These are phyloP conservation scores for Monarcha castaneiventris DNA, from an alignment of 2,113 vertebrate species.

Conservation along the genomic window DNA sequence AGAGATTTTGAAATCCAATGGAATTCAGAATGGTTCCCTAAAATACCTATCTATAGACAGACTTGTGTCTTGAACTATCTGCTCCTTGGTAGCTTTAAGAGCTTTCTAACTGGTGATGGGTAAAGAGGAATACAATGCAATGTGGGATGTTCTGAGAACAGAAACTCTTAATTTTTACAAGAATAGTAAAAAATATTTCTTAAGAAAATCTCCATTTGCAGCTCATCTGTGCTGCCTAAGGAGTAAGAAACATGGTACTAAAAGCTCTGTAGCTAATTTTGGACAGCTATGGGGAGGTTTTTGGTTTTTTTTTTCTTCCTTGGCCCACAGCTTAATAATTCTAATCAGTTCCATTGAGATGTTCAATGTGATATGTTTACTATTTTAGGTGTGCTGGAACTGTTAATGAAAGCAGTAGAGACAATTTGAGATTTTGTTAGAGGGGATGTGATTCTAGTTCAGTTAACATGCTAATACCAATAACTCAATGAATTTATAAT, in stretches of 20 bases:
- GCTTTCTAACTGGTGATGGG: neutral
- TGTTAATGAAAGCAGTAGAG: neutral
- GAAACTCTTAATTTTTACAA: neutral
- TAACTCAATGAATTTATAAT: neutral
- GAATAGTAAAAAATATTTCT: neutral
- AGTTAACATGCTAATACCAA: neutral
- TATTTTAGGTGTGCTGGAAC: neutral
- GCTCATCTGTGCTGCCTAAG: neutral
- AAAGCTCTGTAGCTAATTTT: neutral
- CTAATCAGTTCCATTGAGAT: neutral
- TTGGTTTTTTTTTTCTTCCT: neutral
- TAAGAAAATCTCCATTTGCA: neutral
- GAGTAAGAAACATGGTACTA: neutral
- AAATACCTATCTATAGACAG: neutral
- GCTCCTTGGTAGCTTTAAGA: neutral
- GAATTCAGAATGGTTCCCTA: neutral
- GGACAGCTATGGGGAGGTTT: neutral
- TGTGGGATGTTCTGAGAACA: neutral
- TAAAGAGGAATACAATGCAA: neutral
- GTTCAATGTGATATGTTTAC: neutral
- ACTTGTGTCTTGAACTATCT: neutral
- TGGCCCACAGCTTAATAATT: neutral
- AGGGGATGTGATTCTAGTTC: neutral
- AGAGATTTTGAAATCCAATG: neutral
- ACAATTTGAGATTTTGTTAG: neutral